These are phyloP conservation scores for Girardinichthys multiradiatus DNA, from an alignment of 2,113 vertebrate genomes.

Conservation along the genomic window DNA sequence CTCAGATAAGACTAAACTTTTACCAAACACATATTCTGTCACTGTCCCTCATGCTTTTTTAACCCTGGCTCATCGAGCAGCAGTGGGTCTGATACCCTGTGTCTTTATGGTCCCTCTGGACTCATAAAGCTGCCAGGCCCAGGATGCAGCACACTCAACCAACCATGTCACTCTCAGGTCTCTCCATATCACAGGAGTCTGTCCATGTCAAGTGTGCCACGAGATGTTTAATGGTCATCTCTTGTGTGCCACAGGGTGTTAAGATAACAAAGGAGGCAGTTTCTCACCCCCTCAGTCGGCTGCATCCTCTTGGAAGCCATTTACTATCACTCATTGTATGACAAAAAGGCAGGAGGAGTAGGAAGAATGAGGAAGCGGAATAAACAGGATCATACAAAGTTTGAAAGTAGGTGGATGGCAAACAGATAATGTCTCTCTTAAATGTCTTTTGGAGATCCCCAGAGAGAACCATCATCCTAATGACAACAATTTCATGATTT, in stretches of 20 bases:
- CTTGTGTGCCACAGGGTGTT: constrained; percentile 44
- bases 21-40: constrained; percentile 69
- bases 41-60: constrained; percentile 59
- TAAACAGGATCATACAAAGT: constrained; percentile 59
- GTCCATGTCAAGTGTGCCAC: constrained; percentile 53
- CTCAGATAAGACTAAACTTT: constrained; percentile 62
- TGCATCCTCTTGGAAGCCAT: constrained; percentile 45
- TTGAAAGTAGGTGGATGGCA: constrained; percentile 38
- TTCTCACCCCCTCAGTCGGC: constrained; percentile 44
- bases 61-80: constrained; percentile 55
- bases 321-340: constrained; percentile 57
- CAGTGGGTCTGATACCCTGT: constrained; percentile 39
- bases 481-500: neutral
- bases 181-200: constrained; percentile 54
- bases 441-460: constrained; percentile 29
- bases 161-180: constrained; percentile 55
- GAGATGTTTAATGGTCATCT: constrained; percentile 68
- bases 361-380: constrained; percentile 44
- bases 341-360: constrained; percentile 40
- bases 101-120: constrained; percentile 64
- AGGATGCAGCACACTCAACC: constrained; percentile 60
- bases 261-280: constrained; percentile 70
- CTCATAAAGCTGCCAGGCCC: constrained; percentile 72
- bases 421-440: constrained; percentile 43
- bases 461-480: constrained; percentile 1